Conservation (phyloP, 2,113 vertebrate species). For the Micronycteris hirsuta region DNA sequence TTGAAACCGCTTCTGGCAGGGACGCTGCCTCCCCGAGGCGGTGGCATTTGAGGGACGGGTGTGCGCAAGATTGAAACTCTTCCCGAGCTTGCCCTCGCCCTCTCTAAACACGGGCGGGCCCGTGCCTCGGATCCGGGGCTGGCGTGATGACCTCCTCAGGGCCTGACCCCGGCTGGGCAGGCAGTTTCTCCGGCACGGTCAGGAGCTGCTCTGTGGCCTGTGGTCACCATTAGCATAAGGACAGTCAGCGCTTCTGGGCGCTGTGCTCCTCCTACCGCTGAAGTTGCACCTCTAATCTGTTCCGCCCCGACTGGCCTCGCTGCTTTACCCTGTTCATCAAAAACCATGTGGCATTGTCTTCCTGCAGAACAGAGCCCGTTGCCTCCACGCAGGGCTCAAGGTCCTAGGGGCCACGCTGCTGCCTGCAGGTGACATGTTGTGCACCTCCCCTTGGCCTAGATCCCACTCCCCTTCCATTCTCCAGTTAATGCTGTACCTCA, state of each 20-base stretch:
- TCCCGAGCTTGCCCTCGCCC: not conserved
- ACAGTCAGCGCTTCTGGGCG: not conserved
- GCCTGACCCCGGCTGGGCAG: conserved; percentile 10
- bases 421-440: not conserved
- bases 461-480: not conserved
- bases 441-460: not conserved
- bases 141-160: not conserved
- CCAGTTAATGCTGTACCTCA: not conserved
- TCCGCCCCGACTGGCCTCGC: not conserved
- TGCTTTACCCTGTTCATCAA: not conserved
- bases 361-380: rapidly evolving
- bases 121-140: not conserved
- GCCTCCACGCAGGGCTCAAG: rapidly evolving
- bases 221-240: not conserved
- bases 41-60: not conserved
- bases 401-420: rapidly evolving
- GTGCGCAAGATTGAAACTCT: not conserved
- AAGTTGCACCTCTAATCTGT: not conserved
- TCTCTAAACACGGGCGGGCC: not conserved
- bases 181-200: not conserved
- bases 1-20: not conserved
- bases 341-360: rapidly evolving
- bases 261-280: not conserved
- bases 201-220: not conserved
- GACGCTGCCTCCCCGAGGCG: not conserved